Conservation (phyloP, 1,140 invertebrate species). For the Araneus ventricosus region DNA sequence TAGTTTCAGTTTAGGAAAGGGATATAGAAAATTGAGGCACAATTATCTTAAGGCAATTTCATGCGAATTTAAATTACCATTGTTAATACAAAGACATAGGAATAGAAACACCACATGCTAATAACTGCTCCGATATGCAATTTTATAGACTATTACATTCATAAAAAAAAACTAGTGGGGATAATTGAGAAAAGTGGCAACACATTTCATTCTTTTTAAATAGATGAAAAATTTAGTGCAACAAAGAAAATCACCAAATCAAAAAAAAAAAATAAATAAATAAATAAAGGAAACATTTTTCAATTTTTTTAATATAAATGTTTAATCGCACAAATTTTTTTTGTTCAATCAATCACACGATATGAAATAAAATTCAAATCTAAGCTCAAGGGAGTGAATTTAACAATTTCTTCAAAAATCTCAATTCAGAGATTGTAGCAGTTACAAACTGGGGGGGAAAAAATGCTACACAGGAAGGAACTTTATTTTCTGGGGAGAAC, state of each 20-base stretch:
- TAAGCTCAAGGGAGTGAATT: neutral
- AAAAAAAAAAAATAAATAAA: neutral
- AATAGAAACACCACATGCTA: neutral
- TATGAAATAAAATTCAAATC: neutral
- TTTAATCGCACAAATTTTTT: no score
- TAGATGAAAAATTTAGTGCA: neutral
- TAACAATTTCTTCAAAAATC: neutral
- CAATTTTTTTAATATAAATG: no score
- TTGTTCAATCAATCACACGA: no score
- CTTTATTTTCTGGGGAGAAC: no score
- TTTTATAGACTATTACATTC: no score
- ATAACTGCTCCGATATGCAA: neutral
- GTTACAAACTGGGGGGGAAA: no score
- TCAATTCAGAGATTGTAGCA: no score
- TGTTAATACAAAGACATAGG: neutral
- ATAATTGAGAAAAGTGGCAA: no score
- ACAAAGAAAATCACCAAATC: neutral
- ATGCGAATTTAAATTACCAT: neutral
- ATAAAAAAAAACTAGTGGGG: no score
- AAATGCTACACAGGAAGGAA: no score
- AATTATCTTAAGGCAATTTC: neutral
- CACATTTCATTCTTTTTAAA: no score
- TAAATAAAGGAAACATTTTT: no score
- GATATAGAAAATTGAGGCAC: constrained; percentile 3
- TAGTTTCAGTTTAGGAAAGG: neutral